These are phyloP conservation scores for Psilopogon haemacephalus DNA, from an alignment of 2,113 vertebrate genomes.

Conservation along the genomic window DNA sequence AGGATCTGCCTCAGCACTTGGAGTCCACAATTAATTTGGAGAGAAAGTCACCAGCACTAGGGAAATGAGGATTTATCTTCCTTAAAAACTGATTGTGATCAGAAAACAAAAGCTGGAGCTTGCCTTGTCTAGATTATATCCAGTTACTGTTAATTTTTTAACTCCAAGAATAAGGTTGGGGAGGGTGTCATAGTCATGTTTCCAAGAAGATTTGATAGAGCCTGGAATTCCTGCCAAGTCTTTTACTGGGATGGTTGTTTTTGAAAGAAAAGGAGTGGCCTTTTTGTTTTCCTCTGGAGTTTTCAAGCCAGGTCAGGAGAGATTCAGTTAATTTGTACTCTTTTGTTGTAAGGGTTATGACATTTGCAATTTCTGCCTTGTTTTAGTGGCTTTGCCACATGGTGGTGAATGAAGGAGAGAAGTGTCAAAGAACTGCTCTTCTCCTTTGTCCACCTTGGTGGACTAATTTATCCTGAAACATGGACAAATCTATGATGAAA, in stretches of 20 bases:
- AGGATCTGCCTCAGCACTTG: not conserved
- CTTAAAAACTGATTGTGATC: not conserved
- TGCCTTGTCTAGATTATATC: not conserved
- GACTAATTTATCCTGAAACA: not conserved
- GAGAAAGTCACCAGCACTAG: not conserved
- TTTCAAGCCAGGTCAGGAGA: not conserved
- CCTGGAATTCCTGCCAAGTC: not conserved
- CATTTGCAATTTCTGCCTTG: not conserved
- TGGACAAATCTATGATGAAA: not conserved
- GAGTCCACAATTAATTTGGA: not conserved
- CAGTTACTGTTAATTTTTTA: not conserved
- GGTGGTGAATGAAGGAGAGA: not conserved
- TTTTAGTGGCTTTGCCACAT: not conserved
- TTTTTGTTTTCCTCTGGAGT: not conserved
- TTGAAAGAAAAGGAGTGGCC: not conserved
- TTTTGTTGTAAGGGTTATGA: not conserved
- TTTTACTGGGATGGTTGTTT: not conserved
- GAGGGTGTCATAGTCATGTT: not conserved
- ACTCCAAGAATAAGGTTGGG: not conserved
- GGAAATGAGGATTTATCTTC: not conserved
- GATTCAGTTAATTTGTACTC: not conserved
- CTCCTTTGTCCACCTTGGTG: not conserved
- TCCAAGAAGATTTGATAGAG: not conserved
- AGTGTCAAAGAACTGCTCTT: not conserved
- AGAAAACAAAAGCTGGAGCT: not conserved